These are phyloP conservation scores for Amphipoea lucens DNA, from an alignment of 2,888 invertebrate genomes.

Conservation along the genomic window DNA sequence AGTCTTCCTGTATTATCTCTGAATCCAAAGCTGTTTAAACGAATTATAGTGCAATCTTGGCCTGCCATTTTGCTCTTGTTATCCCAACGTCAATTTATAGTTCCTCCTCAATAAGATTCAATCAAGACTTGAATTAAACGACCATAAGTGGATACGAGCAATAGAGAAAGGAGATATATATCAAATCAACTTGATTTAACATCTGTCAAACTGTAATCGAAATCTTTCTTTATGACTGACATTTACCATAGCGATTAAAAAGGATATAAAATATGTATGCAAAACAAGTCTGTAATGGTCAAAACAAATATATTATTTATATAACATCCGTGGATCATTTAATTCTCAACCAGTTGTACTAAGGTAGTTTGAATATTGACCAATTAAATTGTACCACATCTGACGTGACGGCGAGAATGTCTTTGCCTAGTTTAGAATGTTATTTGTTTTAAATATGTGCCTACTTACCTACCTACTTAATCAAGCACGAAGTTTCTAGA, in stretches of 20 bases:
- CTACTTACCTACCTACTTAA: background rate
- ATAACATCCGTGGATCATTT: constrained; percentile 32
- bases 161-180: constrained; percentile 35
- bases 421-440: constrained; percentile 34
- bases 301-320: constrained; percentile 45
- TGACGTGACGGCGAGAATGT: background rate
- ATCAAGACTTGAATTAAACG: constrained; percentile 37
- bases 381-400: constrained; percentile 64
- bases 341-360: constrained; percentile 61
- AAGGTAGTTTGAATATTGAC: constrained; percentile 34
- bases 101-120: constrained; percentile 15
- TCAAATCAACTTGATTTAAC: constrained; percentile 24
- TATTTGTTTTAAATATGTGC: constrained; percentile 21
- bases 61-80: constrained; percentile 13
- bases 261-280: constrained; percentile 30
- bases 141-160: constrained; percentile 8
- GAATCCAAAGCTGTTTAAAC: background rate
- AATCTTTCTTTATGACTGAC: constrained; percentile 33
- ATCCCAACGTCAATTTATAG: background rate
- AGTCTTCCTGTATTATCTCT: constrained; percentile 7
- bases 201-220: constrained; percentile 43
- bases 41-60: constrained; percentile 23
- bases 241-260: constrained; percentile 27
- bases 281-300: constrained; percentile 32
- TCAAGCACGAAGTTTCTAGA: constrained; percentile 23